Evolutionary conservation across 1,140 invertebrate species (phyloP), one percentile per base, ranked within the genome.

Genomic region (Drosophila watanabei): DNA sequence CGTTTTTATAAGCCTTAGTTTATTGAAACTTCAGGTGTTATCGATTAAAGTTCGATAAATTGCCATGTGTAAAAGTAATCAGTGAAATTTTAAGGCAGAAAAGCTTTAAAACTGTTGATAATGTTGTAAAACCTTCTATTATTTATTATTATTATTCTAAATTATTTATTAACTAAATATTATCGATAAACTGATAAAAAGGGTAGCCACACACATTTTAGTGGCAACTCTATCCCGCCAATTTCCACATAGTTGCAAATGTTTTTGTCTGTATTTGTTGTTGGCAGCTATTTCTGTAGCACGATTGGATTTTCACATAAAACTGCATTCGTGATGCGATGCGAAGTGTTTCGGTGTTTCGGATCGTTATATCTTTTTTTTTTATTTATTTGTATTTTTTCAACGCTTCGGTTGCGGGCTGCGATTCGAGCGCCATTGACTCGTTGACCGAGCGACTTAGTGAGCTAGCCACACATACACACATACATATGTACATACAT

Each of bases 371-470:
- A 11, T 79, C 54, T 28, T 35, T 24, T 3, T 3, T 39, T 52
- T 66, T 35, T 70, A 49, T 78, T 32, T 60, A 43, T 77, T 52
- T 54, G 39, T 63, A 66, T 56, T 84, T 77, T 84, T 73, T 80
- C 51, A 57, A 62, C 37, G 68, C 33, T 73, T 69, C 45, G 49
- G 33, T 51, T 60, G 39, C 65, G 70, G 49, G 37, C 39, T 66
- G 39, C 65, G 70, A 49, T 14, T 79, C 52, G 58, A 46, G 58
- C 85, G 85, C 85, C 85, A 91, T 92, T 92, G 89, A 91, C 89
- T 91, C 76, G 88, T 83, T 91, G 88, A 91, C 88, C 88, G 88
- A 88, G 78, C 87, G 81, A 88, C 88, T 92, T 80, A 86, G 79
- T 86, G 69, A 79, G 75, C 76, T 69, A 64, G 69, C 39, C 41